Percentiles rank a stretch among this genome's conserved stretches.
phyloP scores from a whole-genome alignment of 1,140 invertebrate species.

The Drosophila gunungcola region DNA sequence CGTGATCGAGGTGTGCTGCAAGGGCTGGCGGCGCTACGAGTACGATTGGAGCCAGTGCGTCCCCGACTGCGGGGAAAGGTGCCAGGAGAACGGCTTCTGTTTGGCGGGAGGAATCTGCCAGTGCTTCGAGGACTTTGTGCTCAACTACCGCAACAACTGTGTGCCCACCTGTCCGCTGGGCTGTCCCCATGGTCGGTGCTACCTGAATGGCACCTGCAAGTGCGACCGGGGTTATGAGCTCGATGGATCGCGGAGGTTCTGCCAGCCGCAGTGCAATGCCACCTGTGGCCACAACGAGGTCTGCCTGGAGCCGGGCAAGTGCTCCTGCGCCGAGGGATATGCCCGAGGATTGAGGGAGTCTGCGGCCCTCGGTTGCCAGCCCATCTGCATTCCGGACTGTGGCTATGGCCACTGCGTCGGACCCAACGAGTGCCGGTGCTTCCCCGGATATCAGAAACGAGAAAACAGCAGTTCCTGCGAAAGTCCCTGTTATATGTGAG shows the following conservation, averaged over 20 bases:
- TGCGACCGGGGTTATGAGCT: conserved; percentile 88
- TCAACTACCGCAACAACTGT: conserved; percentile 80
- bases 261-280: conserved; percentile 85
- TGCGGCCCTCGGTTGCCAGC: conserved; percentile 70
- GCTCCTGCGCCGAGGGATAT: conserved; percentile 87
- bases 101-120: conserved; percentile 86
- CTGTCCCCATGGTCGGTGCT: conserved; percentile 84
- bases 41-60: conserved; percentile 86
- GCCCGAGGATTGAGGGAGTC: conserved; percentile 82
- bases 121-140: conserved; percentile 87
- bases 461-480: conserved; percentile 66
- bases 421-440: conserved; percentile 87
- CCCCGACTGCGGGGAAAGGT: conserved; percentile 86
- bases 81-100: conserved; percentile 87
- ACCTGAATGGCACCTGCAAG: conserved; percentile 85
- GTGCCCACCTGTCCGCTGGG: conserved; percentile 78
- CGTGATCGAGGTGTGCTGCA: conserved; percentile 87
- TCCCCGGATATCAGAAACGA: conserved; percentile 78
- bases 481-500: conserved; percentile 67
- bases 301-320: conserved; percentile 87
- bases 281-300: conserved; percentile 81
- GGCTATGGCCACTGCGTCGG: conserved; percentile 86
- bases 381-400: conserved; percentile 85
- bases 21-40: conserved; percentile 87
- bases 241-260: conserved; percentile 85